Percentiles rank a stretch among this genome's conserved stretches.
Conservation (phyloP, 1,140 invertebrate genomes). For the Meloidogyne floridensis region DNA sequence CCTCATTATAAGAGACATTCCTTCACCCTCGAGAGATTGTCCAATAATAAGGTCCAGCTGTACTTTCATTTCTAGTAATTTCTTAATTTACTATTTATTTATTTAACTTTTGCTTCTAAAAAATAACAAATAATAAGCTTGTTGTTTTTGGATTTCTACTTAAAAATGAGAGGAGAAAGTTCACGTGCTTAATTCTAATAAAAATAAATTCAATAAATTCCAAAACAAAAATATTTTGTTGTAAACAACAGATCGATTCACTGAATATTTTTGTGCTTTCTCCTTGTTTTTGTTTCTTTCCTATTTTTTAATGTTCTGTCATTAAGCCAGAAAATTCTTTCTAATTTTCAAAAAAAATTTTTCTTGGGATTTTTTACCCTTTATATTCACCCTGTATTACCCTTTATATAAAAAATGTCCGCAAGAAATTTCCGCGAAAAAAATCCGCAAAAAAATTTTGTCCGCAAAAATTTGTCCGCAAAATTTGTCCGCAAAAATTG, state of each 20-base stretch:
- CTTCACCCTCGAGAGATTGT: too few relatives aligned
- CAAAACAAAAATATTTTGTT: background rate
- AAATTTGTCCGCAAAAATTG: too few relatives aligned
- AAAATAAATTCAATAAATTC: conserved; percentile 3
- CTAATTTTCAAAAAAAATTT: background rate
- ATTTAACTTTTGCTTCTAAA: background rate
- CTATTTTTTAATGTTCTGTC: background rate
- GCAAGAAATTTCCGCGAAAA: too few relatives aligned
- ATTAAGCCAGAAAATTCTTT: background rate
- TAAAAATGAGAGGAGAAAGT: background rate
- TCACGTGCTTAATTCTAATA: background rate
- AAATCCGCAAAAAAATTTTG: too few relatives aligned
- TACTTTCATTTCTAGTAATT: too few relatives aligned
- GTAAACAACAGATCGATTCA: background rate
- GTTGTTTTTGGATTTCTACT: background rate
- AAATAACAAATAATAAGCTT: background rate
- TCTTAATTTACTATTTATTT: too few relatives aligned
- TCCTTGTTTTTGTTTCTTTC: background rate
- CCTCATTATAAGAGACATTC: too few relatives aligned
- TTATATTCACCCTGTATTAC: background rate
- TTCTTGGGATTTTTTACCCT: too few relatives aligned
- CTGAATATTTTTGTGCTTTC: background rate
- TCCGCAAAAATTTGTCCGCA: too few relatives aligned
- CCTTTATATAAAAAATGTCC: too few relatives aligned
- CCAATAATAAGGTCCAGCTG: too few relatives aligned